These are phyloP conservation scores for Drosophila teissieri DNA, from an alignment of 1,140 invertebrate genomes.

Conservation along the genomic window DNA sequence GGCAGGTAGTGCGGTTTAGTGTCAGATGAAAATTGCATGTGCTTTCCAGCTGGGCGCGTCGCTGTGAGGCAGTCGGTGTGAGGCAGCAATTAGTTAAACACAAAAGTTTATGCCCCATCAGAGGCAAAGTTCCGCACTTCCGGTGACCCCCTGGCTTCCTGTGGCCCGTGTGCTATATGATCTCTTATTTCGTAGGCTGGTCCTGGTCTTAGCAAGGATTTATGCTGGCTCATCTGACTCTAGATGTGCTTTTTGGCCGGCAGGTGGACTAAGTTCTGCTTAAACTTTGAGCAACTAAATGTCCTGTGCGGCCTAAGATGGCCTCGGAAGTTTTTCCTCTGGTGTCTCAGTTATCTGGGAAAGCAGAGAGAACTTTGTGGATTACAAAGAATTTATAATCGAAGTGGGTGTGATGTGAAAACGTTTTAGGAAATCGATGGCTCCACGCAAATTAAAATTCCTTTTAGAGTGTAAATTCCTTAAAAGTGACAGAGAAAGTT, in stretches of 20 bases:
- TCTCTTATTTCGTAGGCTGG: slow-evolving; percentile 31
- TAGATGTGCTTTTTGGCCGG: slow-evolving; percentile 14
- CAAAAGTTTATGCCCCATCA: slow-evolving; percentile 61
- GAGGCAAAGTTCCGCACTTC: slow-evolving; percentile 31
- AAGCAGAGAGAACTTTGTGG: slow-evolving; percentile 30
- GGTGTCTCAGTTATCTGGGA: slow-evolving; percentile 14
- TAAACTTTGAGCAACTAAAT: slow-evolving; percentile 59
- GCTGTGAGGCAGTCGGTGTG: slow-evolving; percentile 17
- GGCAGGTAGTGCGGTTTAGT: slow-evolving; percentile 32
- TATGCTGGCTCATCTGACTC: slow-evolving; percentile 44
- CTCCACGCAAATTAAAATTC: slow-evolving; percentile 41
- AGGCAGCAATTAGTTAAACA: slow-evolving; percentile 73
- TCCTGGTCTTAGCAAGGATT: slow-evolving; percentile 37
- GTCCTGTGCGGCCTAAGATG: slow-evolving; percentile 31
- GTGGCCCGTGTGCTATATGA: slow-evolving; percentile 2
- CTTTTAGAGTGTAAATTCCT: background rate
- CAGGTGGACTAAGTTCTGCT: slow-evolving; percentile 14
- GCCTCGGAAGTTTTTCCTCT: slow-evolving; percentile 17
- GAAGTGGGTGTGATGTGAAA: slow-evolving; percentile 11
- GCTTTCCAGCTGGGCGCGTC: slow-evolving; percentile 18
- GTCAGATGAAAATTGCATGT: slow-evolving; percentile 48
- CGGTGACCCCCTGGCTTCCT: slow-evolving; percentile 14
- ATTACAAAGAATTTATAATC: slow-evolving; percentile 49
- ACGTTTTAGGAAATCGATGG: slow-evolving; percentile 31
- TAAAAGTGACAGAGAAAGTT: slow-evolving; percentile 6